Percentiles rank a stretch among this genome's conserved stretches.
phyloP scores from a whole-genome alignment of 2,113 vertebrate genomes.

The Eubucco bourcierii region DNA sequence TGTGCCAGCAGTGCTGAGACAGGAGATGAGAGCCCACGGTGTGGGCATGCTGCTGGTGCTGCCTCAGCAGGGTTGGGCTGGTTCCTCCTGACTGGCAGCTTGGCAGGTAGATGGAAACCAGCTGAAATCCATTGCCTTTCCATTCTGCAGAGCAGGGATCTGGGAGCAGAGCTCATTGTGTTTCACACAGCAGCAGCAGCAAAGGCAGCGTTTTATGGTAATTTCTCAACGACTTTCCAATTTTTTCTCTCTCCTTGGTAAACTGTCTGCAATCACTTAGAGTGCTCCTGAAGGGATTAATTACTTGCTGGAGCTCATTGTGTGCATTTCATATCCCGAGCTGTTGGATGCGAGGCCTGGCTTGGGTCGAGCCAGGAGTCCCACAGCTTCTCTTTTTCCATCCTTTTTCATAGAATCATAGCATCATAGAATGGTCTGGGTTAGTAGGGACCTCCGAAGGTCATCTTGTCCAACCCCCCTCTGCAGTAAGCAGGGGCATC shows the following conservation, averaged over 20 bases:
- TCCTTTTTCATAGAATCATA: neutral
- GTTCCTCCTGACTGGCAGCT: neutral
- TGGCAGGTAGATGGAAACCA: neutral
- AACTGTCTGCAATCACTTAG: constrained; percentile 57
- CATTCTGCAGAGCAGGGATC: neutral
- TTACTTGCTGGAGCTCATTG: constrained; percentile 37
- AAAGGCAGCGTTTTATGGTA: constrained; percentile 20
- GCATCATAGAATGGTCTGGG: no score
- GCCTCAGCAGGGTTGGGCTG: rapidly evolving
- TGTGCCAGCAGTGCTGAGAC: rapidly evolving
- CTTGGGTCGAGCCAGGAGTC: neutral
- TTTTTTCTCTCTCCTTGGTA: constrained; percentile 16
- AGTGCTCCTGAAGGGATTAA: constrained; percentile 60
- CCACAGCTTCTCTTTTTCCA: neutral
- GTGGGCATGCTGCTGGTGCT: rapidly evolving
- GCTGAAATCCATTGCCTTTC: neutral
- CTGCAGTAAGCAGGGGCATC: no score
- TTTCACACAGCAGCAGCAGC: neutral
- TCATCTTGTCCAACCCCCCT: no score
- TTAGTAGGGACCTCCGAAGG: no score
- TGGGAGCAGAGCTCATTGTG: neutral
- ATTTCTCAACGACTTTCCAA: constrained; percentile 46
- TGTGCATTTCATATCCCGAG: constrained; percentile 14
- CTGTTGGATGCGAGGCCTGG: constrained; percentile 24
- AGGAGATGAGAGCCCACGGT: rapidly evolving